A percentile compares a stretch with the other conserved stretches of the same genome.
phyloP scores from a whole-genome alignment of 2,113 vertebrate genomes.

The Aphelocoma coerulescens region DNA sequence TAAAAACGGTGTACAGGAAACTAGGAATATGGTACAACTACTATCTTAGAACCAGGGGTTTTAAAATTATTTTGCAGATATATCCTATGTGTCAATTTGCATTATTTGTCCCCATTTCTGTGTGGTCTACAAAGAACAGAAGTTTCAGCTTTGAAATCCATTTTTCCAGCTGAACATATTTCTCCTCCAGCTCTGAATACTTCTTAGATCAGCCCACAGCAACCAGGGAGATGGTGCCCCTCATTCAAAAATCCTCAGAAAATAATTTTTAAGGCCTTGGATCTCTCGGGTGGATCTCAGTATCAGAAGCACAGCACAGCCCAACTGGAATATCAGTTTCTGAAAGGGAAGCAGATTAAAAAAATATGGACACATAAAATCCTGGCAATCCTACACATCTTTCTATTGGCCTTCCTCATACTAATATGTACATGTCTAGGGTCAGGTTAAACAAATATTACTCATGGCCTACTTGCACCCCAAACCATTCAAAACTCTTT shows the following conservation, averaged over 20 bases:
- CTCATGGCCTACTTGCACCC: fast-evolving
- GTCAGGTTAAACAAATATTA: not conserved
- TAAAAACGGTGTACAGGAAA: not conserved
- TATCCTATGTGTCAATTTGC: fast-evolving
- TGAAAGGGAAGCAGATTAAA: not conserved
- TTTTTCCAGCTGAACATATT: not conserved
- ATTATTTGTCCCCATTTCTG: not conserved
- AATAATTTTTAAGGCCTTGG: not conserved
- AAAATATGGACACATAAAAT: not conserved
- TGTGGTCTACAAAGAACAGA: not conserved
- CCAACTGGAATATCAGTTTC: not conserved
- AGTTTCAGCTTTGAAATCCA: not conserved
- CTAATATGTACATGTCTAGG: fast-evolving
- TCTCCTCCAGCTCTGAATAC: not conserved
- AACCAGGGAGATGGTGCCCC: not conserved
- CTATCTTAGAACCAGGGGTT: fast-evolving
- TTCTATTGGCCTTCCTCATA: not conserved
- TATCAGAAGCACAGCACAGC: not conserved
- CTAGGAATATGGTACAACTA: not conserved
- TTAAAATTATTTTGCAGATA: not conserved
- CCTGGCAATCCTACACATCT: not conserved
- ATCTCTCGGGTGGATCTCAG: not conserved
- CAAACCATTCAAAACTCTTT: not conserved
- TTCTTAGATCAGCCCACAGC: not conserved
- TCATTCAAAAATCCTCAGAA: not conserved